phyloP scores from a whole-genome alignment of 2,888 invertebrate genomes.

The Oxycera nigricornis region DNA sequence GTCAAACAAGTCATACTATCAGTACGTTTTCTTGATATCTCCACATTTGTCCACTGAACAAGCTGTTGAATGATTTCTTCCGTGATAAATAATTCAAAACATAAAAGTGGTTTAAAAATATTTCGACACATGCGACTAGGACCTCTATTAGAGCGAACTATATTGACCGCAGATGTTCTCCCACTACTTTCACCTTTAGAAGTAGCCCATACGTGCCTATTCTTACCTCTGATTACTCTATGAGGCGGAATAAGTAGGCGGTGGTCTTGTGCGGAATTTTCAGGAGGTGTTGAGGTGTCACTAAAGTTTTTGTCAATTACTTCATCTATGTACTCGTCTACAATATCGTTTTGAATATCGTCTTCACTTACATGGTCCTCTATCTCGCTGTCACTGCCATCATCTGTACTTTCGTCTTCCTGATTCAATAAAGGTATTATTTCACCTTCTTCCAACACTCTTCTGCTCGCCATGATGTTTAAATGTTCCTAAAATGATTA shows the following conservation, averaged over 20 bases:
- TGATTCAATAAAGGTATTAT: constrained; percentile 46
- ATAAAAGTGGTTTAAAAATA: no score
- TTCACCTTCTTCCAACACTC: neutral
- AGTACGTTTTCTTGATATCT: constrained; percentile 41
- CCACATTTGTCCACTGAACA: constrained; percentile 42
- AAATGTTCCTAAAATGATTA: no score
- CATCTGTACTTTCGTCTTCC: constrained; percentile 46
- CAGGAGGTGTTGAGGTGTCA: no score
- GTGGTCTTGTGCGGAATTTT: constrained; percentile 42
- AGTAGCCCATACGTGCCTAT: no score
- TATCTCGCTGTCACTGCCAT: constrained; percentile 48
- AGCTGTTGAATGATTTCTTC: constrained; percentile 42
- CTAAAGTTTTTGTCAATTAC: no score
- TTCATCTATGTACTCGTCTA: constrained; percentile 48
- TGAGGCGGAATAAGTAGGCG: constrained; percentile 49
- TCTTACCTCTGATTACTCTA: no score
- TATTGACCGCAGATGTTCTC: no score
- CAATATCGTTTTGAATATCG: no score
- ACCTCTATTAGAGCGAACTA: constrained; percentile 44
- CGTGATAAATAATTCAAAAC: constrained; percentile 42
- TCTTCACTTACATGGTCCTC: no score
- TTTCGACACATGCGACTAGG: constrained; percentile 43
- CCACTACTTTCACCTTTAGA: no score
- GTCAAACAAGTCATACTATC: constrained; percentile 43
- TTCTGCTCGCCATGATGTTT: neutral